Evolutionary conservation across 2,888 invertebrate genomes (phyloP), one percentile per base, ranked within the genome.

Genomic region (Deilephila porcellus): DNA sequence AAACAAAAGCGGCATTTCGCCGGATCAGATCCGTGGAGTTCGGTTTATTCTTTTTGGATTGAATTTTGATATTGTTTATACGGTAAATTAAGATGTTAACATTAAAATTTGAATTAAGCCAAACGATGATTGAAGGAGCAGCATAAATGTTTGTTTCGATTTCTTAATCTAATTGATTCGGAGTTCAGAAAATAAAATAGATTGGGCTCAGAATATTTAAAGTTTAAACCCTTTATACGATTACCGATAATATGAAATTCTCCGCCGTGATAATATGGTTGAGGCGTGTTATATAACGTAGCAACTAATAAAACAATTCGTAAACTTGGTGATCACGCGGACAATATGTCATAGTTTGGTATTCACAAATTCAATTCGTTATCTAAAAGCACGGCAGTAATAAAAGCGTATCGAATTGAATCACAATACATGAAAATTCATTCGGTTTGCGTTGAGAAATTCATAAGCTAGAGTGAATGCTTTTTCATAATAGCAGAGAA

Each of bases 281-380:
- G 14, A 29, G 29, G 29, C 29, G n/a, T 56, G 4, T 25, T 29
- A 17, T 14, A 29, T 32, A 60, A 29, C 29, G 8, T 17, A 17
- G 29, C 8, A 25, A 14, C 17, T 14, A 60, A 60, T 5, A 29
- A 29, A 29, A 60, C 56, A 60, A 60, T 60, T 20, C 29, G 60
- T 17, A 14, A 60, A 60, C 60, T 60, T 60, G 17, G 60, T 60
- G 4, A 29, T 29, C 29, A 63, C 62, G n/a, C 7, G 2, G 17
- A 32, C 62, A 29, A 34, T 63, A 34, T 63, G n/a, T 34, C n/a
- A 63, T 63, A 63, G 34, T 32, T 63, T 63, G 19, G 34, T 63
- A 63, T 63, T 63, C n/a, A 34, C 32, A 19, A 62, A 62, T 19
- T 4, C 62, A 7, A 34, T 34, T 32, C 34, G 32, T 34, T 63